Percentiles rank a stretch among this genome's conserved stretches.
These are phyloP conservation scores for Saturnia japonica DNA, from an alignment of 2,888 invertebrate genomes.

Conservation along the genomic window DNA sequence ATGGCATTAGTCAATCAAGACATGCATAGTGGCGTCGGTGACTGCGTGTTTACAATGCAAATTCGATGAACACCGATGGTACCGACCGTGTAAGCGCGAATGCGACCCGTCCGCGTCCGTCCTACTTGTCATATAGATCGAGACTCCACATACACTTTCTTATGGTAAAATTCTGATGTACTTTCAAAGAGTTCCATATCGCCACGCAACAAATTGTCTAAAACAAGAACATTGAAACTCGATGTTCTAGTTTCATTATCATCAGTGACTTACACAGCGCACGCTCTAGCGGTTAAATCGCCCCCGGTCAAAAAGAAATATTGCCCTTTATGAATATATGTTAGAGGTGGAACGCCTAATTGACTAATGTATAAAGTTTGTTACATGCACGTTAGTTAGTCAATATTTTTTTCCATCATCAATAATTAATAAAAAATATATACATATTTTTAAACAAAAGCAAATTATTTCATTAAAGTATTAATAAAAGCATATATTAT, in stretches of 20 bases:
- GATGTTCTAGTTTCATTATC: not conserved
- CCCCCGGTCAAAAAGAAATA: no score
- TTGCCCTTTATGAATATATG: no score
- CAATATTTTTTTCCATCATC: no score
- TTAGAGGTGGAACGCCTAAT: no score
- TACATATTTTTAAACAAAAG: no score
- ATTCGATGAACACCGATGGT: constrained; percentile 46
- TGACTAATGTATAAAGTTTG: no score
- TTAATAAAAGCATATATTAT: no score
- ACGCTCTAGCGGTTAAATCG: no score
- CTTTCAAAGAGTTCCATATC: constrained; percentile 51
- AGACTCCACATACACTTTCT: constrained; percentile 68
- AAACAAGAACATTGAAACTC: not conserved
- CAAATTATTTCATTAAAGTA: no score
- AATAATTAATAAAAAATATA: no score
- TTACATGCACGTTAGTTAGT: no score
- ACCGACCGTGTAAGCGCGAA: constrained; percentile 36
- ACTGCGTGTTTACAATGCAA: constrained; percentile 63
- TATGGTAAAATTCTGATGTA: constrained; percentile 64
- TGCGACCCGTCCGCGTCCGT: constrained; percentile 40
- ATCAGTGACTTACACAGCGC: not conserved
- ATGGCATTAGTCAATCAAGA: constrained; percentile 46
- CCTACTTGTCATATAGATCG: constrained; percentile 79
- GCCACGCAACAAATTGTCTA: not conserved
- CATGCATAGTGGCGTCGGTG: constrained; percentile 40